A percentile compares a stretch with the other conserved stretches of the same genome.
These are phyloP conservation scores for Metaphire vulgaris DNA, from an alignment of 1,140 invertebrate species.

Conservation along the genomic window DNA sequence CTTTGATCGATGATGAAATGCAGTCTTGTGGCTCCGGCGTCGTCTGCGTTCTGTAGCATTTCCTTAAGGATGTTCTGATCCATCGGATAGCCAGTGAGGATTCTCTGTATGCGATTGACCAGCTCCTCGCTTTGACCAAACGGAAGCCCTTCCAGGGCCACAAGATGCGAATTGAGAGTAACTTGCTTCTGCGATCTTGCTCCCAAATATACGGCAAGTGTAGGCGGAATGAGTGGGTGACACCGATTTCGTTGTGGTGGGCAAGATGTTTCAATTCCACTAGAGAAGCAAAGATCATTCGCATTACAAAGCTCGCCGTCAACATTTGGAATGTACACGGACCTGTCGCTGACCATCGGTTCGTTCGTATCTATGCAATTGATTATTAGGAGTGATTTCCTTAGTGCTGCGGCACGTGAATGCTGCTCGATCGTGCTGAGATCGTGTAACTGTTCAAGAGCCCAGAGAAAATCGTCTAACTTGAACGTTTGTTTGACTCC, in stretches of 20 bases:
- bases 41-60: slow-evolving; percentile 51
- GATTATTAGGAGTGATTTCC: neutral
- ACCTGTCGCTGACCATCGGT: neutral
- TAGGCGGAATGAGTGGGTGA: neutral
- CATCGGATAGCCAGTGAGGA: slow-evolving; percentile 41
- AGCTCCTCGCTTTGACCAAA: slow-evolving; percentile 26
- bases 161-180: neutral
- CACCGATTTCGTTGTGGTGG: no score
- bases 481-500: neutral
- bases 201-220: neutral
- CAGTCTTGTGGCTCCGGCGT: slow-evolving; percentile 39
- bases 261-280: no score
- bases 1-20: slow-evolving; percentile 39
- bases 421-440: neutral
- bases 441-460: neutral
- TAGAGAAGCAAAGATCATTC: neutral
- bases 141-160: neutral
- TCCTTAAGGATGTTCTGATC: slow-evolving; percentile 38
- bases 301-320: neutral
- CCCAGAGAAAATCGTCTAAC: neutral
- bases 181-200: neutral
- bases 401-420: neutral
- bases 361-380: neutral
- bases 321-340: neutral
- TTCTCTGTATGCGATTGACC: slow-evolving; percentile 37